Base-by-base conservation (phyloP, 2,113 vertebrate species). In the Ceyx melanurus region DNA sequence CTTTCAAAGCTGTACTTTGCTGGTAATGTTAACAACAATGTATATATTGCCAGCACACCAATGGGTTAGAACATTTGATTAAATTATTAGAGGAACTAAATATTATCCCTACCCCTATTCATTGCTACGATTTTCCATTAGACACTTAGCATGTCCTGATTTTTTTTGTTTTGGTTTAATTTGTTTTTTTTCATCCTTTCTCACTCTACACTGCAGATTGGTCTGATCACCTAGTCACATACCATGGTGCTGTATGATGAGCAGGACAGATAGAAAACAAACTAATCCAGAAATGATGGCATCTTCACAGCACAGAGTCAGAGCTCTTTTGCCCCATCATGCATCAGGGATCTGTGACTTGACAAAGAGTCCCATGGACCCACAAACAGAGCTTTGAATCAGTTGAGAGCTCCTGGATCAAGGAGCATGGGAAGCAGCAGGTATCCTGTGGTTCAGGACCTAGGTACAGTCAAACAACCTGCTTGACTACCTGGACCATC, bases 231-330 rank as follows among this genome's bases (percentile, higher is more conserved):
- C 45, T 66, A 33, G 72, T n/a, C 35, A 35, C 0, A 3, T 29
- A 45, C 23, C 26, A 45, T 3, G 31, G 16, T 14, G 21, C 45
- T 82, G 15, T 72, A 33, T n/a, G 6, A 12, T 37, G n/a, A 26
- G 12, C 0, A 0, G 21, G 19, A 48, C n/a, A 68, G 12, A 8
- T 1, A 50, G 26, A 61, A 91, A 94, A 35, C 7, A 57, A 68
- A 10, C 9, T 87, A 64, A 53, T 15, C 6, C 22, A 76, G 31
- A 76, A 43, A 5, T 0, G 0, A 33, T 54, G 35, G 43, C 61
- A 64, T 10, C 28, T 31, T 22, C 40, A n/a, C 11, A 29, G 42
- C 11, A 31, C 10, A 60, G 31, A 76, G 11, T 22, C 57, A 60
- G 18, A 58, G 29, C n/a, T 65, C 28, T 43, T 10, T 18, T 68